A percentile compares a stretch with the other conserved stretches of the same genome.
Conservation (phyloP, 2,113 vertebrate genomes). For the Rhinolophus ferrumequinum region DNA sequence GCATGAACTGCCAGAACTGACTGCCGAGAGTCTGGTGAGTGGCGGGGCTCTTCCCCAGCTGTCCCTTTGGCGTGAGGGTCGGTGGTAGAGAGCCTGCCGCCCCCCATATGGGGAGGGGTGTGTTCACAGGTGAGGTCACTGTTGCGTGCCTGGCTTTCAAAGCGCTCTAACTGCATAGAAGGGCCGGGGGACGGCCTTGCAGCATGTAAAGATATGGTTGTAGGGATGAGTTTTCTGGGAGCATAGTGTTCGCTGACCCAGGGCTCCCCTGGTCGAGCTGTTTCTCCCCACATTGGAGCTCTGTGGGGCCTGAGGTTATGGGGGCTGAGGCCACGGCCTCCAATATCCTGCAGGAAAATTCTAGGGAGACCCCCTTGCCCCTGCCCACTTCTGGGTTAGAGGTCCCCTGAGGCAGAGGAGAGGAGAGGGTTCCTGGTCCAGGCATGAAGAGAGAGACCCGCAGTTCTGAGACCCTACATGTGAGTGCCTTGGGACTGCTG, state of each 20-base stretch:
- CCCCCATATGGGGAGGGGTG: neutral
- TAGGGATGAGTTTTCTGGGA: neutral
- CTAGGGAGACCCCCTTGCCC: neutral
- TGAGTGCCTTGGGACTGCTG: neutral
- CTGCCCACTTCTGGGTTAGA: neutral
- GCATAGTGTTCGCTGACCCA: neutral
- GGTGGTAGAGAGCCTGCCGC: neutral
- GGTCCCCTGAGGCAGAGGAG: neutral
- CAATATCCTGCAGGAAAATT: neutral
- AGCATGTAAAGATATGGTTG: neutral
- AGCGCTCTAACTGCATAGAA: neutral
- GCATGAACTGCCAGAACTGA: conserved; percentile 96
- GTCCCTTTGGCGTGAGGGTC: neutral
- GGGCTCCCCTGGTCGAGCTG: neutral
- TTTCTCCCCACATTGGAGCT: neutral
- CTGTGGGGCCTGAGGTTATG: neutral
- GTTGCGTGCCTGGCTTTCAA: neutral
- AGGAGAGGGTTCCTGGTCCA: neutral
- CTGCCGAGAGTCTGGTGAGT: conserved; percentile 96
- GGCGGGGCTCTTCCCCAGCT: neutral
- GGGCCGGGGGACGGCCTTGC: neutral
- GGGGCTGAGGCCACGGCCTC: neutral
- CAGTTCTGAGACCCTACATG: fast-evolving
- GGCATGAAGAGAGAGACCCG: neutral
- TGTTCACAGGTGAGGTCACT: neutral